A percentile compares a stretch with the other conserved stretches of the same genome.
Conservation (phyloP, 2,888 invertebrate genomes). For the Erebia aethiops region DNA sequence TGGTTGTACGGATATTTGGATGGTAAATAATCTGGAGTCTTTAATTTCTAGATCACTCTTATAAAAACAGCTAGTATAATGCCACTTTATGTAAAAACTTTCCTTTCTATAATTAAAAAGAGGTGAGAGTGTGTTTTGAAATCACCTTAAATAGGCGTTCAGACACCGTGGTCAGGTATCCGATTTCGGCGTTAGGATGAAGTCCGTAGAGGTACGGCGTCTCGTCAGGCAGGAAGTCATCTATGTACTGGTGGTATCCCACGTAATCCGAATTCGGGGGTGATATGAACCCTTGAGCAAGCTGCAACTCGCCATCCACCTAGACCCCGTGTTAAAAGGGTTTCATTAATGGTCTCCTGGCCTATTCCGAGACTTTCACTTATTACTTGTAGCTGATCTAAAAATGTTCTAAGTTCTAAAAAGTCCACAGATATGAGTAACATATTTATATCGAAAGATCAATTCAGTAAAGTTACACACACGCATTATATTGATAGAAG, state of each 20-base stretch:
- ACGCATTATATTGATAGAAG: too few relatives aligned
- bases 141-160: conserved; percentile 89
- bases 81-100: too few relatives aligned
- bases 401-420: too few relatives aligned
- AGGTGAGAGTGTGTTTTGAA: background rate
- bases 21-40: too few relatives aligned
- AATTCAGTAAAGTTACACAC: too few relatives aligned
- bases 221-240: conserved; percentile 92
- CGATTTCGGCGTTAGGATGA: conserved; percentile 97
- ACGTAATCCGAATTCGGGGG: conserved; percentile 94
- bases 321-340: conserved; percentile 46
- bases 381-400: too few relatives aligned
- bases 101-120: too few relatives aligned
- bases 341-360: background rate
- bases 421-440: too few relatives aligned
- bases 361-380: too few relatives aligned
- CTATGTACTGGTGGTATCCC: conserved; percentile 94
- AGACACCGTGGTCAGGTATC: conserved; percentile 93
- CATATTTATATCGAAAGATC: too few relatives aligned
- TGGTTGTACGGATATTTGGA: background rate
- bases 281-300: conserved; percentile 92
- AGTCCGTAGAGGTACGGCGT: conserved; percentile 95
- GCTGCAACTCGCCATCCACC: conserved; percentile 92
- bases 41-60: too few relatives aligned
- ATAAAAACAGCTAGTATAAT: background rate